These are phyloP conservation scores for Dryocosmus kuriphilus DNA, from an alignment of 2,888 invertebrate species.

Conservation along the genomic window DNA sequence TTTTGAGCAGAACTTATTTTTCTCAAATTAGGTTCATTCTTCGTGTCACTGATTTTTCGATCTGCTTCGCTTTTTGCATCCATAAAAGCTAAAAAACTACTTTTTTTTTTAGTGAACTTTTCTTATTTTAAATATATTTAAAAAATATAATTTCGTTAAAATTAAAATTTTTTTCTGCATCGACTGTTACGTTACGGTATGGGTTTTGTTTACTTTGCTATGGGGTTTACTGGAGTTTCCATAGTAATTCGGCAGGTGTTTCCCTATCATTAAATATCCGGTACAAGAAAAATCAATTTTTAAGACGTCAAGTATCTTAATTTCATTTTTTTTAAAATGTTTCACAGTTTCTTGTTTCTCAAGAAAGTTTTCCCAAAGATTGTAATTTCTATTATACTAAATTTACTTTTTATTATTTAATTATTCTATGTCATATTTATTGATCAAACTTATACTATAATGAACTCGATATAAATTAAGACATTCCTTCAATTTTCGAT, in stretches of 20 bases:
- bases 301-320: too few relatives aligned
- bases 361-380: too few relatives aligned
- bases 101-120: neutral
- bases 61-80: constrained; percentile 1
- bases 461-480: too few relatives aligned
- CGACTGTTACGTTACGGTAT: neutral
- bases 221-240: neutral
- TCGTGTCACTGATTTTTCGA: neutral
- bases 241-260: neutral
- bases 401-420: too few relatives aligned
- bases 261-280: neutral
- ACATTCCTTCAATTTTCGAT: too few relatives aligned
- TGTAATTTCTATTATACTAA: too few relatives aligned
- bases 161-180: neutral
- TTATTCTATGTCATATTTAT: too few relatives aligned
- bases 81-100: neutral
- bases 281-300: neutral
- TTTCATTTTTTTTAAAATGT: too few relatives aligned
- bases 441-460: too few relatives aligned
- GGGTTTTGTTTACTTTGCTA: neutral
- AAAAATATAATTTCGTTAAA: neutral
- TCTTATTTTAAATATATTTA: neutral
- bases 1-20: constrained; percentile 51
- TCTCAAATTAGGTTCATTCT: constrained; percentile 44
- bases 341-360: too few relatives aligned